Conservation (phyloP, 2,888 invertebrate genomes). For the Hydrotaea diabolus region DNA sequence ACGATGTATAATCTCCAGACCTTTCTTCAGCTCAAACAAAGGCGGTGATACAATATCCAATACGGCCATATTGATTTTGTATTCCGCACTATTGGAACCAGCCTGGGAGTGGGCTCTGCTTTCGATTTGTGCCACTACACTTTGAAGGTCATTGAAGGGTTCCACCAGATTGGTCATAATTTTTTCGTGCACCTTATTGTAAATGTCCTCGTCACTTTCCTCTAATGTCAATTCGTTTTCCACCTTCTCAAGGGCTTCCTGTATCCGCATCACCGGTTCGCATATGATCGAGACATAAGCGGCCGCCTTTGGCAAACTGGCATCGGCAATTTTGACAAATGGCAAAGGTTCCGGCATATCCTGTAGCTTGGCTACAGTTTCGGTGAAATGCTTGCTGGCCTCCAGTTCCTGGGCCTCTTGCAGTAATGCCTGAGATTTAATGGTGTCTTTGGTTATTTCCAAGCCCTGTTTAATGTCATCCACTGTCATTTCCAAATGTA, state of each 20-base stretch:
- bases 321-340: constrained; percentile 77
- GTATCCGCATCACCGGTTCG: constrained; percentile 81
- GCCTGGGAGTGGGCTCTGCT: constrained; percentile 73
- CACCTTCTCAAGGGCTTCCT: constrained; percentile 80
- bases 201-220: constrained; percentile 78
- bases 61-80: constrained; percentile 83
- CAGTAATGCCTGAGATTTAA: constrained; percentile 82
- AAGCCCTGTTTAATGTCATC: constrained; percentile 82
- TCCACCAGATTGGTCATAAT: constrained; percentile 76
- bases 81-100: constrained; percentile 76
- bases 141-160: constrained; percentile 76
- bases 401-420: constrained; percentile 82
- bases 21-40: constrained; percentile 84
- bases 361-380: constrained; percentile 79
- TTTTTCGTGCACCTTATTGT: constrained; percentile 77
- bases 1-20: constrained; percentile 82
- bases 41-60: constrained; percentile 85
- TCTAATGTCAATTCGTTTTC: constrained; percentile 79
- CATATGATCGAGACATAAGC: constrained; percentile 78
- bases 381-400: constrained; percentile 79
- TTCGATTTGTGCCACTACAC: constrained; percentile 75
- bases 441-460: constrained; percentile 82
- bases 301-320: constrained; percentile 78
- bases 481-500: constrained; percentile 81
- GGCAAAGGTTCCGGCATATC: constrained; percentile 75